Evolutionary conservation across 2,888 invertebrate genomes (phyloP).

Genomic region (Synergus laeviventris): DNA sequence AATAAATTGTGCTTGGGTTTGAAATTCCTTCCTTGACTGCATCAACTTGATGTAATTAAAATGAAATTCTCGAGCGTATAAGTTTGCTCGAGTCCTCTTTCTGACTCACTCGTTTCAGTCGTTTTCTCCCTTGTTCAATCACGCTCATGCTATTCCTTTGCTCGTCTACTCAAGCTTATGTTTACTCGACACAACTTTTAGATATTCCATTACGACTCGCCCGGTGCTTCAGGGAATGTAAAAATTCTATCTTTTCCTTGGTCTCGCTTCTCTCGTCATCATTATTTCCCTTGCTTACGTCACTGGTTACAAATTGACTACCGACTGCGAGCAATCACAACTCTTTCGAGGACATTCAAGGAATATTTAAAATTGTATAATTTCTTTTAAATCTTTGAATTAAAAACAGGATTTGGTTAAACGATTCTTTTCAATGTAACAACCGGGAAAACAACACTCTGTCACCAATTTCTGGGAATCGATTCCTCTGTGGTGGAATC

Average conservation of each 20-base stretch:
- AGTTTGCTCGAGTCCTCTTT: slow-evolving; percentile 49
- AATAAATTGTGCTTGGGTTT: background rate
- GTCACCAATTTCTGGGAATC: background rate
- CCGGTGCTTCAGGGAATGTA: slow-evolving; percentile 45
- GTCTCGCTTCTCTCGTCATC: slow-evolving; percentile 34
- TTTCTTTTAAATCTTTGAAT: no score
- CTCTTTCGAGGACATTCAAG: background rate
- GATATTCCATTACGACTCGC: slow-evolving; percentile 64
- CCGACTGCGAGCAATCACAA: background rate
- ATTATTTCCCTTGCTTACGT: slow-evolving; percentile 25
- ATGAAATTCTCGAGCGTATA: slow-evolving; percentile 60
- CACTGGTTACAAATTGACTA: background rate
- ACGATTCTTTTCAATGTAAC: no score
- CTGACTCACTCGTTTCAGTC: slow-evolving; percentile 31
- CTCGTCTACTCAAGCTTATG: slow-evolving; percentile 51
- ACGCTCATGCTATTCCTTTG: slow-evolving; percentile 43
- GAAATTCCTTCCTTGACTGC: slow-evolving; percentile 36
- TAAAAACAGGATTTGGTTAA: no score
- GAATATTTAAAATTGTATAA: background rate
- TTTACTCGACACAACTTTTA: slow-evolving; percentile 59
- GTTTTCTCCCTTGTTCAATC: slow-evolving; percentile 46
- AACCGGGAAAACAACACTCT: no score
- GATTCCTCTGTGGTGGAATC: background rate
- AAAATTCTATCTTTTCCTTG: slow-evolving; percentile 46
- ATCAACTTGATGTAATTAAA: slow-evolving; percentile 58